These are phyloP conservation scores for Schlechtendalia chinensis DNA, from an alignment of 1,140 invertebrate genomes.

Conservation along the genomic window DNA sequence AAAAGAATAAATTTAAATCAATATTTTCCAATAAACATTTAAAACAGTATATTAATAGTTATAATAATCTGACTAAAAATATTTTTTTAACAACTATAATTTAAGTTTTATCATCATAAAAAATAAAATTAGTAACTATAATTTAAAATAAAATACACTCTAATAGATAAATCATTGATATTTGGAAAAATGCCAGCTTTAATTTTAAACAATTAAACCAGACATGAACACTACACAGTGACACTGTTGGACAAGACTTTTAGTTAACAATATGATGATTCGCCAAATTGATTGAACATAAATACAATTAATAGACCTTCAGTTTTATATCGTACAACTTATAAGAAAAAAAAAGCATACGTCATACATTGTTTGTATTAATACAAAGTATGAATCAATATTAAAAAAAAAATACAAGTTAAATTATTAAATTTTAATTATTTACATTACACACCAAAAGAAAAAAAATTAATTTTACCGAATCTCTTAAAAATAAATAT, in stretches of 20 bases:
- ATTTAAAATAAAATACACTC: neutral
- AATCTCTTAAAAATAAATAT: slow-evolving; percentile 79
- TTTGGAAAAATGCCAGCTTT: neutral
- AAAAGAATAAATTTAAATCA: neutral
- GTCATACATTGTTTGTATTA: neutral
- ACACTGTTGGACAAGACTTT: neutral
- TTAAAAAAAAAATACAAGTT: neutral
- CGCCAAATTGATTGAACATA: neutral
- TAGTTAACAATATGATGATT: neutral
- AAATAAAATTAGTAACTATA: neutral
- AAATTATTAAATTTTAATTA: neutral
- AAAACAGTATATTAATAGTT: neutral
- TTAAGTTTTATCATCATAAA: neutral
- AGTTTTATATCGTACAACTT: neutral
- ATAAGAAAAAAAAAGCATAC: neutral
- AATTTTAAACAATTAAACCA: slow-evolving; percentile 5
- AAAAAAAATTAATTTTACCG: neutral
- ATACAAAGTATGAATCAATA: neutral
- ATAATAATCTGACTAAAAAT: slow-evolving; percentile 10
- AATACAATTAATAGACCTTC: neutral
- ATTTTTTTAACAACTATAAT: slow-evolving; percentile 6
- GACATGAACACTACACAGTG: neutral
- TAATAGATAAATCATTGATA: neutral
- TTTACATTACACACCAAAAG: neutral
- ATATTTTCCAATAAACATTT: neutral